Evolutionary conservation across 2,888 invertebrate species (phyloP), one percentile per base, ranked within the genome.

Genomic region (Parnassius smintheus): DNA sequence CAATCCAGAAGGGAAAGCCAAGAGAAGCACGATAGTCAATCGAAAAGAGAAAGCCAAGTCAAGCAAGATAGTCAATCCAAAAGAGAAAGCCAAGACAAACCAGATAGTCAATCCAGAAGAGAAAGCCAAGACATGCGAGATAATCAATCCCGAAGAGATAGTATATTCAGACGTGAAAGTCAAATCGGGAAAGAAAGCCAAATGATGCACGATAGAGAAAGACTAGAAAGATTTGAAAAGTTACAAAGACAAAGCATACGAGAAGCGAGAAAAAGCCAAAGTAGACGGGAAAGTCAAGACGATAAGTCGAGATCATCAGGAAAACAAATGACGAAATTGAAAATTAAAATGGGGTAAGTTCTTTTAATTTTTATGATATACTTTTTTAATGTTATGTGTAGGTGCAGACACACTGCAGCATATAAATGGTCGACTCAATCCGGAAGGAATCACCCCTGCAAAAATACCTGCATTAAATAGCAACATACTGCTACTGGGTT

Each of bases 261-360:
- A 49, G 18, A 49, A 35, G 35, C 35, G 35, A 35, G 35, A 35
- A 35, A 7, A 49, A 49, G 49, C 12, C 49, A 49, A 49, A 8
- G 2, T 11, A 11, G 12, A 46, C 12, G n/a, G 8, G 10, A n/a
- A 49, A n/a, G 13, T 13, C 49, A 49, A 13, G 9, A 13, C 2
- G 12, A 13, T 7, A 35, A 35, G 35, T 35, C 35, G 1, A 35
- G 35, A 35, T 35, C 35, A 35, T 35, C 35, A 13, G 13, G 8
- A 4, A 49, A 9, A n/a, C 13, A 7, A 7, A 49, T 49, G 49
- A 18, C 49, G 9, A 59, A 22, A 52, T 45, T 45, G 9, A 59
- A 44, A 59, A 9, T 12, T 44, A 52, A 52, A 58, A 11, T 49
- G 49, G 50, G 49, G 61, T 61, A 61, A 61, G 51, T 61, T 25